Percentiles rank a stretch among this genome's conserved stretches.
Conservation (phyloP, 2,888 invertebrate genomes). For the Sisyra nigra region DNA sequence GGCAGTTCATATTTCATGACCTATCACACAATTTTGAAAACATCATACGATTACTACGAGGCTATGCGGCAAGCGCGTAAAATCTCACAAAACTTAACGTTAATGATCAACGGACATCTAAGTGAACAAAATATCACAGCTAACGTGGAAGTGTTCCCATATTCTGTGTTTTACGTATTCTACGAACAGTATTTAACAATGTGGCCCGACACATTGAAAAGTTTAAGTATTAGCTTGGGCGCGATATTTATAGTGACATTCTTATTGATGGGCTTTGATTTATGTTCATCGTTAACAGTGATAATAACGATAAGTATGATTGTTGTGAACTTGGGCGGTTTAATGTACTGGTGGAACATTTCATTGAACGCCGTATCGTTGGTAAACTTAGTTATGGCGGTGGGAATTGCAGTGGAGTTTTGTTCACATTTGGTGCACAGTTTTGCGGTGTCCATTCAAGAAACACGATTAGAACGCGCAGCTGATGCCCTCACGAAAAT, state of each 20-base stretch:
- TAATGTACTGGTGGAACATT: slow-evolving; percentile 96
- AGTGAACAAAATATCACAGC: slow-evolving; percentile 25
- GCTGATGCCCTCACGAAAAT: slow-evolving; percentile 73
- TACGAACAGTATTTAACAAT: slow-evolving; percentile 98
- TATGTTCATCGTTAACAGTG: slow-evolving; percentile 78
- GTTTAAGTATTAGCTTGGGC: slow-evolving; percentile 71
- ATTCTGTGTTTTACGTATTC: slow-evolving; percentile 95
- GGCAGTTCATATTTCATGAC: slow-evolving; percentile 84
- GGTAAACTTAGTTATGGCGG: slow-evolving; percentile 94
- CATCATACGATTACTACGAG: slow-evolving; percentile 77
- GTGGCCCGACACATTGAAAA: slow-evolving; percentile 78
- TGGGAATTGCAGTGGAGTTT: slow-evolving; percentile 97
- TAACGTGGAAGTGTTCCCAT: slow-evolving; percentile 61
- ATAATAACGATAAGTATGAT: slow-evolving; percentile 89
- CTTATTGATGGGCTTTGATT: slow-evolving; percentile 82
- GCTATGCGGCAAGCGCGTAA: slow-evolving; percentile 68
- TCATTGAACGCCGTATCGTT: slow-evolving; percentile 92
- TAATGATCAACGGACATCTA: slow-evolving; percentile 47
- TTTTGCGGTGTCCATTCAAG: slow-evolving; percentile 65
- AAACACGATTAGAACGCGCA: slow-evolving; percentile 57
- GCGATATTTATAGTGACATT: slow-evolving; percentile 94
- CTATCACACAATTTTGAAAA: slow-evolving; percentile 84
- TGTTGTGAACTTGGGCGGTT: slow-evolving; percentile 76
- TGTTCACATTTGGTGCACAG: slow-evolving; percentile 93
- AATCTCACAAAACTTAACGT: slow-evolving; percentile 70